These are phyloP conservation scores for Bursaphelenchus mucronatus DNA, from an alignment of 1,140 invertebrate species.

Conservation along the genomic window DNA sequence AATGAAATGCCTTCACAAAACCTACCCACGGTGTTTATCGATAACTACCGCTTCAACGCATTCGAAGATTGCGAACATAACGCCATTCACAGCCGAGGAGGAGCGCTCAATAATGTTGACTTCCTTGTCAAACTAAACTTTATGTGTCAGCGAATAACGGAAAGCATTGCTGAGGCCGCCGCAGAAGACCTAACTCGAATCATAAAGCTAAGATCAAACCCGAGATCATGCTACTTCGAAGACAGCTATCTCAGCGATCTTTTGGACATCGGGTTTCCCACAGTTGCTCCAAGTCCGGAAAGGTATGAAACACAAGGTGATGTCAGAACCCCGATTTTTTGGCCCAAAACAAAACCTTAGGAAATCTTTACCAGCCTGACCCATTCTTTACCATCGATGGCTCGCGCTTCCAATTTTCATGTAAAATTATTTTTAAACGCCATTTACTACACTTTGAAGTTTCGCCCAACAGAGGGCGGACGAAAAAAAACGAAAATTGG, in stretches of 20 bases:
- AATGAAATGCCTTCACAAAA: no score
- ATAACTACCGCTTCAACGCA: not conserved
- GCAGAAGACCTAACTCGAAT: conserved; percentile 34
- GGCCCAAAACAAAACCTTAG: no score
- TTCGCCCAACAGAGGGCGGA: no score
- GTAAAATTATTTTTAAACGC: no score
- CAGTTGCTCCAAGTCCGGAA: no score
- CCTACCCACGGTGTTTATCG: not conserved
- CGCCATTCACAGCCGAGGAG: not conserved
- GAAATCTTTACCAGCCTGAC: conserved; percentile 7
- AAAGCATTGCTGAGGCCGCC: conserved; percentile 45
- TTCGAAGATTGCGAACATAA: conserved; percentile 13
- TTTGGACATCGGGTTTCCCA: no score
- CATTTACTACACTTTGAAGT: no score
- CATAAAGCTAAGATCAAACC: conserved; percentile 29
- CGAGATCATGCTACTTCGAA: conserved; percentile 41
- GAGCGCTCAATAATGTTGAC: conserved; percentile 29
- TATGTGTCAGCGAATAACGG: conserved; percentile 34
- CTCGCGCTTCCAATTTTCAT: no score
- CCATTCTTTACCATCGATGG: no score
- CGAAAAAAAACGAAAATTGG: no score
- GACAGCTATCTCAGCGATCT: conserved; percentile 33
- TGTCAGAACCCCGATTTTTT: no score
- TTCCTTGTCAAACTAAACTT: conserved; percentile 39
- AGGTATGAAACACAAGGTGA: no score